Base-by-base conservation (phyloP, 2,888 invertebrate species). In the Lordiphosa andalusiaca region DNA sequence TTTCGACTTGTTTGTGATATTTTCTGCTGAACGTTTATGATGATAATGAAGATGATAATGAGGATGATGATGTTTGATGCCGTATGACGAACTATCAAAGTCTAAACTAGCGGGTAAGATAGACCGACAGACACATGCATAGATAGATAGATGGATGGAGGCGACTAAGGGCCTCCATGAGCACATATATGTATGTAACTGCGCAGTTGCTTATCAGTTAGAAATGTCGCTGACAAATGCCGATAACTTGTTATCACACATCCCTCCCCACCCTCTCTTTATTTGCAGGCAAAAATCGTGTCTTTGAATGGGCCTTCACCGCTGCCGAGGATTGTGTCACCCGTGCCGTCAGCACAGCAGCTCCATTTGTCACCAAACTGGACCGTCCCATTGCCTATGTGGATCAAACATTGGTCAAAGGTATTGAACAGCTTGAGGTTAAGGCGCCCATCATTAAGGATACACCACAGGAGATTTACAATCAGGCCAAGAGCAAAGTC, bases 301-400 rank as follows among this genome's bases (percentile, higher is more conserved):
- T 93, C 49, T 90, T 93, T 16, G 93, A 92, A 88, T 94, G 93
- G 93, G 93, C 93, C 0, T 88, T 94, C 3, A 92, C 92, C 16
- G 93, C 93, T 1, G 93, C 93, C 0, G 93, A 94, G 80, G 89
- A 89, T 67, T 90, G 92, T 23, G 91, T 93, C 2, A 91, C 93
- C 25, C 91, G 92, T 69, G 93, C 93, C 0, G 91, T 94, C 0
- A 91, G 90, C 23, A 93, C 93, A 2, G 89, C 88, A 0, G 89
- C 89, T 10, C 93, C 93, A 0, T 92, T 92, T 68, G 93, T 93
- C 10, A 90, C 88, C 62, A 90, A 90, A 74, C 84, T 92, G 66
- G 91, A 91, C 85, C 88, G 87, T 33, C 91, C 91, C 40, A 92
- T 92, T 62, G 70, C 92, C 75, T 91, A 90, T 54, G 93, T 94